These are phyloP conservation scores for Amphipyra tragopoginis DNA, from an alignment of 2,888 invertebrate genomes.

Conservation along the genomic window DNA sequence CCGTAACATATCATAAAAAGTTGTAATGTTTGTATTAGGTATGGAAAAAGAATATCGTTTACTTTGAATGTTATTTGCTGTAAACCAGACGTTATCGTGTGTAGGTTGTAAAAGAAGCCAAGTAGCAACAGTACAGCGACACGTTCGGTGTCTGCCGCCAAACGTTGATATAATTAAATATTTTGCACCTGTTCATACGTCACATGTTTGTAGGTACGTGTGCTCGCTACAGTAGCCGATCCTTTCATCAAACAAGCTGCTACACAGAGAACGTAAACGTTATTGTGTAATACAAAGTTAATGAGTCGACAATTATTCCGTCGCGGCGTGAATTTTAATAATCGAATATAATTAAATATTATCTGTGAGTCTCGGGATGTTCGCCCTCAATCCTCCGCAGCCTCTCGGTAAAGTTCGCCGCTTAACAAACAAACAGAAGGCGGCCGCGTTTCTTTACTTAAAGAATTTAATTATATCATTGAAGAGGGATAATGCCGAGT, in stretches of 20 bases:
- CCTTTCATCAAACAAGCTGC: not conserved
- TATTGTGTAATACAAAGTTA: not conserved
- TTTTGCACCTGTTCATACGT: too few relatives aligned
- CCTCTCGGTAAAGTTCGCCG: conserved; percentile 52
- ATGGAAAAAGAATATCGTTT: too few relatives aligned
- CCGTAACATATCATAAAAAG: too few relatives aligned
- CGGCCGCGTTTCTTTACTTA: conserved; percentile 48
- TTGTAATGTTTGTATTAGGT: too few relatives aligned
- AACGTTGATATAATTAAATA: too few relatives aligned
- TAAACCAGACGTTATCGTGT: too few relatives aligned
- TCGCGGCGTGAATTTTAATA: conserved; percentile 10
- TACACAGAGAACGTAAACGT: not conserved
- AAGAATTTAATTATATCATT: conserved; percentile 66
- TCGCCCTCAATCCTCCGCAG: not conserved
- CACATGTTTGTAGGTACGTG: too few relatives aligned
- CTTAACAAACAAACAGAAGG: conserved; percentile 62
- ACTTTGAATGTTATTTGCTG: too few relatives aligned
- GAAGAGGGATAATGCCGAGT: conserved; percentile 56
- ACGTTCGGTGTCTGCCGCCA: too few relatives aligned
- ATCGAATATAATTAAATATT: conserved; percentile 28
- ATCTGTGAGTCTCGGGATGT: conserved; percentile 13
- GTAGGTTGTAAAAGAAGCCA: too few relatives aligned
- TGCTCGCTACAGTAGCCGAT: too few relatives aligned
- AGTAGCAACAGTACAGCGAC: too few relatives aligned
- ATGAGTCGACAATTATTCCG: not conserved